Percentiles rank a stretch among this genome's conserved stretches.
phyloP scores from a whole-genome alignment of 2,888 invertebrate species.

The Trimorus sp. region DNA sequence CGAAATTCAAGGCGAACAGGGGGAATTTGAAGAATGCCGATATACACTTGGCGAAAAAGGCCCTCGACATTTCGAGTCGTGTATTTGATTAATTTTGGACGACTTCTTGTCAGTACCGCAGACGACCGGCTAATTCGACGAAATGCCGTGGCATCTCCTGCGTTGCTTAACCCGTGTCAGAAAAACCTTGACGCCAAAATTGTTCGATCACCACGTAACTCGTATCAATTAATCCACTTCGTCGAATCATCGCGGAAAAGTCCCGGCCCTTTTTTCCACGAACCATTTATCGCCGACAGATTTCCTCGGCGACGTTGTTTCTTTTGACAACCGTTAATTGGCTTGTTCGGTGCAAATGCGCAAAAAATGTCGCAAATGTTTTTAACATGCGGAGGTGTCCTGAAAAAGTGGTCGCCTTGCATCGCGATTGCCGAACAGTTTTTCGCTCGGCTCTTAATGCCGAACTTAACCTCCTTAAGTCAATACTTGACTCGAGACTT shows the following conservation, averaged over 20 bases:
- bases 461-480: too few species aligned
- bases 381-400: too few species aligned
- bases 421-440: too few species aligned
- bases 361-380: too few species aligned
- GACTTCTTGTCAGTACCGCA: slow-evolving; percentile 58
- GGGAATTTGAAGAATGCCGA: slow-evolving; percentile 63
- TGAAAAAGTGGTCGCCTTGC: too few species aligned
- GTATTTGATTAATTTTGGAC: slow-evolving; percentile 63
- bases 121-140: slow-evolving; percentile 55
- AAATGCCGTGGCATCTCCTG: slow-evolving; percentile 47
- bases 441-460: too few species aligned
- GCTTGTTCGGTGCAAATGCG: too few species aligned
- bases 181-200: slow-evolving; percentile 49
- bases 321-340: too few species aligned
- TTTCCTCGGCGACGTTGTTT: too few species aligned
- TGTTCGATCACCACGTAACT: slow-evolving; percentile 32
- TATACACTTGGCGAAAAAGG: slow-evolving; percentile 58
- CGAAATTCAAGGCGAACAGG: slow-evolving; percentile 61
- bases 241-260: background rate
- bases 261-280: too few species aligned
- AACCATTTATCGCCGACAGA: too few species aligned
- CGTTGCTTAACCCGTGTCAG: slow-evolving; percentile 26
- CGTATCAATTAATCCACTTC: slow-evolving; percentile 41
- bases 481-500: too few species aligned
- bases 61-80: slow-evolving; percentile 56